phyloP scores from a whole-genome alignment of 2,797 vertebrate genomes.

The Melanotaenia boesemani region DNA sequence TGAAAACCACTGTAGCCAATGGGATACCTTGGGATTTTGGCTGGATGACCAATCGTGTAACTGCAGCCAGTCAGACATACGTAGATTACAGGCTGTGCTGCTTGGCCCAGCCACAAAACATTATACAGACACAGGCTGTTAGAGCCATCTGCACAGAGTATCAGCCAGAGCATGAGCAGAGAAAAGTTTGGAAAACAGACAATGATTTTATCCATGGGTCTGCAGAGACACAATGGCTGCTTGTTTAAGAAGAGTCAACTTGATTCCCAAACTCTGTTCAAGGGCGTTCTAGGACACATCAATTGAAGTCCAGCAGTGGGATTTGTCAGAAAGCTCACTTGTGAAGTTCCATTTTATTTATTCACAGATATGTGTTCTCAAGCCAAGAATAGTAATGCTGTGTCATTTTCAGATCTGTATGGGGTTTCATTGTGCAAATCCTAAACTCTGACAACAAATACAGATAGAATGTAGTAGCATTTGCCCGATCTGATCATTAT shows the following conservation, averaged over 20 bases:
- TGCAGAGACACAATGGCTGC: neutral
- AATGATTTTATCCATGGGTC: neutral
- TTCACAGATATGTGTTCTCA: neutral
- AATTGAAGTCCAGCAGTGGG: neutral
- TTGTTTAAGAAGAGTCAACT: neutral
- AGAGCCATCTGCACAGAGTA: neutral
- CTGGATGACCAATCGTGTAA: neutral
- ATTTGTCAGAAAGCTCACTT: neutral
- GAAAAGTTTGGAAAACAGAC: neutral
- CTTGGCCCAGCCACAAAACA: neutral
- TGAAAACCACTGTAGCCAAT: neutral
- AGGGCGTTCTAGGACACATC: neutral
- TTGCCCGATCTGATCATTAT: neutral
- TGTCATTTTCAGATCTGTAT: neutral
- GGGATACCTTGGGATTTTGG: neutral
- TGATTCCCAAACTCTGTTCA: neutral
- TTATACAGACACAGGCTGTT: neutral
- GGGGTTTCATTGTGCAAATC: too few species aligned
- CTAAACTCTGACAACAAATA: neutral
- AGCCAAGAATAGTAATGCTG: neutral
- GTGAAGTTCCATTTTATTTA: neutral
- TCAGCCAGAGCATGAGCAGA: neutral
- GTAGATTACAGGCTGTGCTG: neutral
- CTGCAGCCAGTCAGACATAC: neutral
- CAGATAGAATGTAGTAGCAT: neutral